Evolutionary conservation across 2,888 invertebrate species (phyloP).

Genomic region (Sympetrum striolatum): DNA sequence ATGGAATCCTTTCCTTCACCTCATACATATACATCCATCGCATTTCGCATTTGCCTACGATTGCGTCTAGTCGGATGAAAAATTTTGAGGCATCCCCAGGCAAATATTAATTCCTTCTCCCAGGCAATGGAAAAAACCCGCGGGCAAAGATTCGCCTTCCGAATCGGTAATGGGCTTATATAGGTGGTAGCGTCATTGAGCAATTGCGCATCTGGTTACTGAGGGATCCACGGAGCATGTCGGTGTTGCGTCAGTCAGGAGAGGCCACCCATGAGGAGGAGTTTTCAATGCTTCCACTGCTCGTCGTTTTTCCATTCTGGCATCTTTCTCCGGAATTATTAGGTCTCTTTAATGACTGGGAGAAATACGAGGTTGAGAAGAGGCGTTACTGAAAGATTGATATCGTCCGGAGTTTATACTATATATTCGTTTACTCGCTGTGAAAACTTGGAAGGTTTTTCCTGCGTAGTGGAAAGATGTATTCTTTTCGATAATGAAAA

Average conservation of each 20-base stretch:
- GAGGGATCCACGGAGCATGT: neutral
- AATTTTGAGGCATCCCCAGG: too few species aligned
- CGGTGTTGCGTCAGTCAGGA: neutral
- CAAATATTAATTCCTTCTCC: too few species aligned
- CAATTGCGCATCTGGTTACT: slow-evolving; percentile 17
- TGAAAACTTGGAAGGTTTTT: neutral
- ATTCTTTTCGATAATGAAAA: neutral
- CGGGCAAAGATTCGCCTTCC: neutral
- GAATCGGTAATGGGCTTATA: neutral
- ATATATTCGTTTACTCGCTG: neutral
- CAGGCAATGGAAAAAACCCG: neutral
- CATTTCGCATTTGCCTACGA: too few species aligned
- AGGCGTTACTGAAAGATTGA: neutral
- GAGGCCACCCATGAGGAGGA: neutral
- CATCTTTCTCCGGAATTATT: neutral
- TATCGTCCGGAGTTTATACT: neutral
- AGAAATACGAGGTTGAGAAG: neutral
- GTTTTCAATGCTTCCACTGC: neutral
- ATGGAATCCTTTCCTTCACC: too few species aligned
- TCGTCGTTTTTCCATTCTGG: neutral
- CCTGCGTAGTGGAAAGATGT: neutral
- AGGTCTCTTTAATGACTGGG: neutral
- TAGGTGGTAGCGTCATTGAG: slow-evolving; percentile 5
- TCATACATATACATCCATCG: too few species aligned
- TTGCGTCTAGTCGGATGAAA: too few species aligned